Percentiles rank a stretch among this genome's conserved stretches.
phyloP scores from a whole-genome alignment of 2,888 invertebrate genomes.

The Xestia rhomboidea region DNA sequence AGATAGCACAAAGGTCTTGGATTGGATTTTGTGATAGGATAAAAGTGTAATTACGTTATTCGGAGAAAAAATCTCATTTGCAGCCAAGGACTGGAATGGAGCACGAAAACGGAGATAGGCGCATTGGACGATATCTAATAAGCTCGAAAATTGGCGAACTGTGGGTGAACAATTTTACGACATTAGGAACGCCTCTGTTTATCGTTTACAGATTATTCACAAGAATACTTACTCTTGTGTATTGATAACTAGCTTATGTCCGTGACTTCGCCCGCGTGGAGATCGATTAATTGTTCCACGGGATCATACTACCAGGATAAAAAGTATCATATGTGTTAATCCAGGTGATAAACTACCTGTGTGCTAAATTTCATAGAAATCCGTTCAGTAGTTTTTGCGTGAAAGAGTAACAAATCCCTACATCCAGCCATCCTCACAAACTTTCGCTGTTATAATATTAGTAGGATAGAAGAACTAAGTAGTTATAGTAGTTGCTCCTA shows the following conservation, averaged over 20 bases:
- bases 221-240: not conserved
- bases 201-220: constrained; percentile 18
- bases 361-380: too few species aligned
- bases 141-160: constrained; percentile 44
- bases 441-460: too few species aligned
- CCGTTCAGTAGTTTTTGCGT: too few species aligned
- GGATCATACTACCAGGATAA: too few species aligned
- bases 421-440: too few species aligned
- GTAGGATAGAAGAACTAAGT: too few species aligned
- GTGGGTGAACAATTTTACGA: constrained; percentile 24
- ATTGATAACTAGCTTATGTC: not conserved
- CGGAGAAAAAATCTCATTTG: constrained; percentile 53
- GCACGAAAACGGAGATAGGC: constrained; percentile 40
- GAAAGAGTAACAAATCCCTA: too few species aligned
- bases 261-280: too few species aligned
- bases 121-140: constrained; percentile 50
- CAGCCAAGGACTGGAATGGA: constrained; percentile 45
- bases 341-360: too few species aligned
- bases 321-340: too few species aligned
- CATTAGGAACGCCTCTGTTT: constrained; percentile 4
- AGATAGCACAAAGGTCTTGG: constrained; percentile 54
- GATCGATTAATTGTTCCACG: too few species aligned
- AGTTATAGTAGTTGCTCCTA: not conserved
- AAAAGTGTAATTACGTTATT: constrained; percentile 56
- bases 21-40: constrained; percentile 52